Evolutionary conservation across 2,797 vertebrate species (phyloP).

Genomic region (Lutjanus campechanus): DNA sequence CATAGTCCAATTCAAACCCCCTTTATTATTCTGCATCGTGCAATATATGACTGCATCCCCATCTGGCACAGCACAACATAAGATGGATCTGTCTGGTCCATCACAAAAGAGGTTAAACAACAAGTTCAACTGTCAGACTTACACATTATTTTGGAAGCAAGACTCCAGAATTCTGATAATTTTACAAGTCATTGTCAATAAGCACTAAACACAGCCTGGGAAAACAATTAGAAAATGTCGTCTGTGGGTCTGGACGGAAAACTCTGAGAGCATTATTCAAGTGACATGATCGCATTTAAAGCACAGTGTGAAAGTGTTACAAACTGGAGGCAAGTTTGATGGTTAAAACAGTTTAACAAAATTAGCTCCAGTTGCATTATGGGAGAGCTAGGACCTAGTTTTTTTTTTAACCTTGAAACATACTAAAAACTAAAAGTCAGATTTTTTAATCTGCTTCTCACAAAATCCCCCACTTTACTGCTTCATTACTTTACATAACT

Average conservation of each 20-base stretch:
- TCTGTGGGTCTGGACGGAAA: neutral
- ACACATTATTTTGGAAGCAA: neutral
- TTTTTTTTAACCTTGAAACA: neutral
- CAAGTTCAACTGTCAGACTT: neutral
- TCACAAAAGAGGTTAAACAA: constrained; percentile 2
- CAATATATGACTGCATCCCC: constrained; percentile 27
- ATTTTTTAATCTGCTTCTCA: no score
- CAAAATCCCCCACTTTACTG: no score
- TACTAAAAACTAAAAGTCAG: no score
- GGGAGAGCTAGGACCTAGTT: neutral
- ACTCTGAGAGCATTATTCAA: neutral
- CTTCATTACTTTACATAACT: neutral
- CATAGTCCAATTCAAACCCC: constrained; percentile 44
- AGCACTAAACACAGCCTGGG: neutral
- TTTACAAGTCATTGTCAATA: neutral
- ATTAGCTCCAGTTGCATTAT: neutral
- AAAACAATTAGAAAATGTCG: neutral
- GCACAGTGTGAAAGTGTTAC: neutral
- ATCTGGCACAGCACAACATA: constrained; percentile 33
- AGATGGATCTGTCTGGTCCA: constrained; percentile 3
- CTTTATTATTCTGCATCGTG: constrained; percentile 42
- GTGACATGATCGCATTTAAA: neutral
- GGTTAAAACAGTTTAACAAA: neutral
- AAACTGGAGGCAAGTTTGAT: neutral
- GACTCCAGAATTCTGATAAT: neutral